These are phyloP conservation scores for Neria commutata DNA, from an alignment of 2,888 invertebrate species.

Conservation along the genomic window DNA sequence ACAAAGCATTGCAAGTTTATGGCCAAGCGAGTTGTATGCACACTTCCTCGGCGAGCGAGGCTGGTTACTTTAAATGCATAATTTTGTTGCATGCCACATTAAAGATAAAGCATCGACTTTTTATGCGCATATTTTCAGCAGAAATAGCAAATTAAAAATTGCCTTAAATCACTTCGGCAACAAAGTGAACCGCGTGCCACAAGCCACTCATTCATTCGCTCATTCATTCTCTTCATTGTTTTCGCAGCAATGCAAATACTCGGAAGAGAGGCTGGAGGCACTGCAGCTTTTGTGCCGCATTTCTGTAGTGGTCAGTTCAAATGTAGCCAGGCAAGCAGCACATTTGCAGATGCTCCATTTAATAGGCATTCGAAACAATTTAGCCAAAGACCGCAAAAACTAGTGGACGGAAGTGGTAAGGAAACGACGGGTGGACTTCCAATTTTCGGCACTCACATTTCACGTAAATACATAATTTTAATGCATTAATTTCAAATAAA, in stretches of 20 bases:
- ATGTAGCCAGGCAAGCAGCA: slow-evolving; percentile 5
- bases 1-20: not conserved
- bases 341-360: slow-evolving; percentile 7
- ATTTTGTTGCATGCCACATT: not conserved
- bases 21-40: too few species aligned
- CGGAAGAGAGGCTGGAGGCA: too few species aligned
- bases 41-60: too few species aligned
- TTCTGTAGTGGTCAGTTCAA: not conserved
- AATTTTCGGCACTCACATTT: too few species aligned
- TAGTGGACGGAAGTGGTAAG: too few species aligned
- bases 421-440: too few species aligned
- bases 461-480: too few species aligned
- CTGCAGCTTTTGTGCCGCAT: too few species aligned
- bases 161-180: too few species aligned
- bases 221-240: not conserved
- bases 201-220: not conserved
- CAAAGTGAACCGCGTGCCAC: too few species aligned
- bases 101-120: not conserved
- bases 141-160: too few species aligned
- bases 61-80: not conserved
- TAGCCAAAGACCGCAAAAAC: not conserved
- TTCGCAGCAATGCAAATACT: not conserved
- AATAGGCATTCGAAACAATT: slow-evolving; percentile 17
- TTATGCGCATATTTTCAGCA: not conserved
- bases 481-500: too few species aligned